Evolutionary conservation across 2,888 invertebrate genomes (phyloP).

Genomic region (Toxonevra muliebris): DNA sequence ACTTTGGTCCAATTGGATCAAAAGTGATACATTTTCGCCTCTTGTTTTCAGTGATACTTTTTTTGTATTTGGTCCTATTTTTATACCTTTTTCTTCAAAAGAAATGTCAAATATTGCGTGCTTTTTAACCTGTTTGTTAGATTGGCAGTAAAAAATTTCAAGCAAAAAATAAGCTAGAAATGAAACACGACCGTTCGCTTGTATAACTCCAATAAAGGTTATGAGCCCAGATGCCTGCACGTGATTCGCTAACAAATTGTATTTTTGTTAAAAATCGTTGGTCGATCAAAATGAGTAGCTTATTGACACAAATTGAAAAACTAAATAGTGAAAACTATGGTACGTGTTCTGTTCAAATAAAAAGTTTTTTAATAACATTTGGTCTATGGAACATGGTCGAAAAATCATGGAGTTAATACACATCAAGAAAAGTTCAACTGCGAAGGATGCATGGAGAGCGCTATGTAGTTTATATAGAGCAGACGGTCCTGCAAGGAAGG

Average conservation of each 20-base stretch:
- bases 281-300: constrained; percentile 15
- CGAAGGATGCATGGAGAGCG: constrained; percentile 22
- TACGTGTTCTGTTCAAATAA: constrained; percentile 12
- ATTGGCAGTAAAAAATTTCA: too few relatives aligned
- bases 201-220: constrained; percentile 25
- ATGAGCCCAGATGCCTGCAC: constrained; percentile 30
- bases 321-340: constrained; percentile 10
- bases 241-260: constrained; percentile 1
- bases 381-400: constrained; percentile 14
- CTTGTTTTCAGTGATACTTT: too few relatives aligned
- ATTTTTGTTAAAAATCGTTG: constrained; percentile 4
- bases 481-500: constrained; percentile 26
- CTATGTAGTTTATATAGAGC: constrained; percentile 24
- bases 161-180: too few relatives aligned
- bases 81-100: too few relatives aligned
- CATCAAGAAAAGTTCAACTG: constrained; percentile 20
- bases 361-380: constrained; percentile 14
- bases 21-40: too few relatives aligned
- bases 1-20: too few relatives aligned
- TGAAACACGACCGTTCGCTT: too few relatives aligned
- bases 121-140: too few relatives aligned
- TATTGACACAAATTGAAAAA: constrained; percentile 20
- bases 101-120: too few relatives aligned
- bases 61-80: too few relatives aligned
- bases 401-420: constrained; percentile 20